Evolutionary conservation across 1,140 invertebrate species (phyloP), one percentile per base, ranked within the genome.

Genomic region (Brachionus manjavacas): DNA sequence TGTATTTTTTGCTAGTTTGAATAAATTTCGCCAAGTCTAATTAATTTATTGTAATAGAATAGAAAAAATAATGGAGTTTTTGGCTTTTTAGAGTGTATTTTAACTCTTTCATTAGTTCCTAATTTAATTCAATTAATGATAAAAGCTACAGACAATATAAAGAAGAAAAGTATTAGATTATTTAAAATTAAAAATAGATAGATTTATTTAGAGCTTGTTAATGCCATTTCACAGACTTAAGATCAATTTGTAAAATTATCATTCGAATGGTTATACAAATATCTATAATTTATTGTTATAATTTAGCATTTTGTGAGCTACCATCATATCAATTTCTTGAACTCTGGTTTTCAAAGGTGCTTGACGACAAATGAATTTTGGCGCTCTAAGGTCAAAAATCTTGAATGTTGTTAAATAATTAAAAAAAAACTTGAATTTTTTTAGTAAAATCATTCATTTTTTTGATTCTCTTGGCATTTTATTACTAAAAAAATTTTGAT

Each of bases 81-180:
- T 6, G 20, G 52, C 52, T 60, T 60, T 35, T 60, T 60, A 60
- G 52, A 60, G 52, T 20, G 16, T 8, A 20, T 25, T 20, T 68
- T 68, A 68, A 68, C 31, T 68, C n/a, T 31, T 31, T 68, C 12
- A 31, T 68, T 39, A 68, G 66, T 68, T 76, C 72, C 52, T 76
- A 76, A 76, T 25, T 76, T 76, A 76, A 76, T 76, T 16, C 20
- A 76, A 76, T 76, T 74, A 74, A 41, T 41, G 16, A 41, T 70
- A 35, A 70, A 39, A 74, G 39, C 31, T 12, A 16, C 16, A 74
- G 16, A 74, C 39, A 74, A 74, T 41, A 9, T 7, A n/a, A n/a
- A n/a, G 60, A n/a, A 41, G 23, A 74, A 43, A 16, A 43, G 35
- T 74, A 74, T 16, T 41, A 74, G 70, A 23, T 16, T 41, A 74